A percentile compares a stretch with the other conserved stretches of the same genome.
Evolutionary conservation across 30 jellyfish, hydroid and myxozoan species (phyloP).

Genomic region (Mastigias papua): DNA sequence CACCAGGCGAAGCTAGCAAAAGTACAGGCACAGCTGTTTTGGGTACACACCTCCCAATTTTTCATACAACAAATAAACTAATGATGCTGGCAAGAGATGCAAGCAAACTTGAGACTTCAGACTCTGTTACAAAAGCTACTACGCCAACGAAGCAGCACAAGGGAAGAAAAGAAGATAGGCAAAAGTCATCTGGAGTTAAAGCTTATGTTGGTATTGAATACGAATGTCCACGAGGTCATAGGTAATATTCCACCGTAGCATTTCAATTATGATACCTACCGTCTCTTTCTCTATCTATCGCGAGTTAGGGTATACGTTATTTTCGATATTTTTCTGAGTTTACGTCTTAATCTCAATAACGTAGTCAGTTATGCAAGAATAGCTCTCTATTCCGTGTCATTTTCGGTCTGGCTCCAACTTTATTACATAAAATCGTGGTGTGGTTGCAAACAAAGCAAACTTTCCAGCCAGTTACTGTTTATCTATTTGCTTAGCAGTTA

Average conservation of each 20-base stretch:
- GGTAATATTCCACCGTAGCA: slow-evolving; percentile 88
- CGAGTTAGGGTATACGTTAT: no score
- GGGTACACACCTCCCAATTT: slow-evolving; percentile 79
- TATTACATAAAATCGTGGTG: no score
- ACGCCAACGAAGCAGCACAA: slow-evolving; percentile 77
- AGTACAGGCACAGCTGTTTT: slow-evolving; percentile 49
- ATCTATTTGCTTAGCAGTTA: no score
- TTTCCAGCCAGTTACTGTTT: no score
- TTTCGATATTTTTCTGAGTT: no score
- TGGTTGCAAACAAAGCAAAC: no score
- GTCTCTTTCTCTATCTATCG: no score
- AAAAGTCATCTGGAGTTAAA: slow-evolving; percentile 27
- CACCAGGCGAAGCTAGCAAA: slow-evolving; percentile 93
- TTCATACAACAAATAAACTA: slow-evolving; percentile 74
- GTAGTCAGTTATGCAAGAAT: no score
- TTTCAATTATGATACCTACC: no score
- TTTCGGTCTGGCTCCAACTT: no score
- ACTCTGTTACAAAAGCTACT: slow-evolving; percentile 23
- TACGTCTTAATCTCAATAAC: no score
- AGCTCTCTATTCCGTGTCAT: no score
- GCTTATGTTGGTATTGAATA: slow-evolving; percentile 95
- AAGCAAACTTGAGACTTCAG: slow-evolving; percentile 24
- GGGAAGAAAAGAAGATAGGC: slow-evolving; percentile 45
- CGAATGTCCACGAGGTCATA: slow-evolving; percentile 99
- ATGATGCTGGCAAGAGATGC: slow-evolving; percentile 70